A percentile compares a stretch with the other conserved stretches of the same genome.
Conservation (phyloP, 2,888 invertebrate species). For the Noctua janthe region DNA sequence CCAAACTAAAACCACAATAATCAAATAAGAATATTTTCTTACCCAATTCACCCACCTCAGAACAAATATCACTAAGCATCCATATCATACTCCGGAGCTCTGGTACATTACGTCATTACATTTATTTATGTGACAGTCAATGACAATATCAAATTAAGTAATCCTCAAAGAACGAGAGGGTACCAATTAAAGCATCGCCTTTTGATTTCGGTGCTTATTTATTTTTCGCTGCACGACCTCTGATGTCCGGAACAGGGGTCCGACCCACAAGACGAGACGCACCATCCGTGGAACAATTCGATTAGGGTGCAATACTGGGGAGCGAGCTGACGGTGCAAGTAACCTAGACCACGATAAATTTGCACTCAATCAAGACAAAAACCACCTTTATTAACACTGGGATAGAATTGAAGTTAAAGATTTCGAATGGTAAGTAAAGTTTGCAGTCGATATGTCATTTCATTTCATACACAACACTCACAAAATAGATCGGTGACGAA, state of each 20-base stretch:
- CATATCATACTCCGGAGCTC: constrained; percentile 34
- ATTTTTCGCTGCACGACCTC: constrained; percentile 87
- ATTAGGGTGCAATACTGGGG: constrained; percentile 89
- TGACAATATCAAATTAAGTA: constrained; percentile 86
- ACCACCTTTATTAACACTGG: constrained; percentile 42
- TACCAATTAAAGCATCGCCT: constrained; percentile 87
- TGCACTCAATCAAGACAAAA: constrained; percentile 40
- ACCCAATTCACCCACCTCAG: background rate
- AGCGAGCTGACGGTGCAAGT: constrained; percentile 86
- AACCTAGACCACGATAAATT: constrained; percentile 69
- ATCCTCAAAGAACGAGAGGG: constrained; percentile 84
- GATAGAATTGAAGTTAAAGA: constrained; percentile 54
- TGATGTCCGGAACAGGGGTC: constrained; percentile 86
- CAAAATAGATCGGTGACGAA: constrained; percentile 89
- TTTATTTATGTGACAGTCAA: constrained; percentile 64
- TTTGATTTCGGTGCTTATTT: constrained; percentile 87
- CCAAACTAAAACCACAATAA: background rate
- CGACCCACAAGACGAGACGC: constrained; percentile 85
- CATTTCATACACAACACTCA: constrained; percentile 89
- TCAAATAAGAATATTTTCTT: constrained; percentile 15
- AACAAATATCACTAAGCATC: constrained; percentile 39
- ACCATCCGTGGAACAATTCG: constrained; percentile 89
- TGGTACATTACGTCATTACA: constrained; percentile 57
- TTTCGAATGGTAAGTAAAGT: constrained; percentile 39
- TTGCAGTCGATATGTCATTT: constrained; percentile 83